A percentile compares a stretch with the other conserved stretches of the same genome.
Conservation (phyloP, 2,888 invertebrate genomes). For the Oligia fasciuncula region DNA sequence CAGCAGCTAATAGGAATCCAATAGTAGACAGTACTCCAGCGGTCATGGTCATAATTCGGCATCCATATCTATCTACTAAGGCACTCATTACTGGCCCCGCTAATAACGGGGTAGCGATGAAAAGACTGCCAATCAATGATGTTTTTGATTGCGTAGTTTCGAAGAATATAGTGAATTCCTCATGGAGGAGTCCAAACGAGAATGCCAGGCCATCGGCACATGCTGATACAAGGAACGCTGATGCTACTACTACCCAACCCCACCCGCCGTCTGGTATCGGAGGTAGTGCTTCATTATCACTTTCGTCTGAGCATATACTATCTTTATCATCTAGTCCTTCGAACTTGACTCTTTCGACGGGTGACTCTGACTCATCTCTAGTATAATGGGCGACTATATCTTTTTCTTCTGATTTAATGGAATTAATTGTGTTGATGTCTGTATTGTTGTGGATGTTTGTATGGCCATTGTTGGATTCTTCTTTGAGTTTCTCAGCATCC, state of each 20-base stretch:
- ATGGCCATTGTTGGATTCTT: slow-evolving; percentile 58
- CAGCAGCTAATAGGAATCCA: slow-evolving; percentile 93
- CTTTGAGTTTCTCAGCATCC: slow-evolving; percentile 53
- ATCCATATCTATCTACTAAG: slow-evolving; percentile 95
- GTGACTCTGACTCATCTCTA: slow-evolving; percentile 75
- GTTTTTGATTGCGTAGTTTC: slow-evolving; percentile 95
- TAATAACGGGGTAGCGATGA: slow-evolving; percentile 96
- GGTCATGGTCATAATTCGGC: slow-evolving; percentile 92
- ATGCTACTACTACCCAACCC: slow-evolving; percentile 97
- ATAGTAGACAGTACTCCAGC: slow-evolving; percentile 93
- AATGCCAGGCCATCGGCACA: slow-evolving; percentile 98
- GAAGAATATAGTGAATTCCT: slow-evolving; percentile 94
- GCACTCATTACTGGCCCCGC: slow-evolving; percentile 96
- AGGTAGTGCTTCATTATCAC: slow-evolving; percentile 83
- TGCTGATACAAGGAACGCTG: slow-evolving; percentile 95
- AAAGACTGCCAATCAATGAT: slow-evolving; percentile 96
- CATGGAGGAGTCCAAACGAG: slow-evolving; percentile 96
- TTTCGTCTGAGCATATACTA: slow-evolving; percentile 83
- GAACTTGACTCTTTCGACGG: slow-evolving; percentile 84
- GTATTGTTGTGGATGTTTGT: slow-evolving; percentile 62
- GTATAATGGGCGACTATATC: slow-evolving; percentile 74
- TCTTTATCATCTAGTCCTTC: slow-evolving; percentile 86
- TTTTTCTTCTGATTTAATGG: slow-evolving; percentile 78
- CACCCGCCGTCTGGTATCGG: slow-evolving; percentile 95
- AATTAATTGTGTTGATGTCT: slow-evolving; percentile 83